Evolutionary conservation across 2,797 vertebrate genomes (phyloP).

Genomic region (Falco peregrinus): DNA sequence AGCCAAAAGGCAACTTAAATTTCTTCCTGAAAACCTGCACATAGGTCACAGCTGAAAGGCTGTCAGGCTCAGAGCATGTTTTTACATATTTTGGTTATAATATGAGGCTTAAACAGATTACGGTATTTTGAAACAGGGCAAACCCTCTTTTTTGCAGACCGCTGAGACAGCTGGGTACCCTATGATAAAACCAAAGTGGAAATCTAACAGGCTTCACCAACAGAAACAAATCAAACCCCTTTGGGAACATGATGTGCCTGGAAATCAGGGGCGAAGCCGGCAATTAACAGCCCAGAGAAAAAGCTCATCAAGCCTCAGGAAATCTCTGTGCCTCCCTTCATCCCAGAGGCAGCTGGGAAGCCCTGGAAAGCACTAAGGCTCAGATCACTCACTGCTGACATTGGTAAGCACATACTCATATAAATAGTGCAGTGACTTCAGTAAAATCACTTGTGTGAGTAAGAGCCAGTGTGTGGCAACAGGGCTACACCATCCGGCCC

Average conservation of each 20-base stretch:
- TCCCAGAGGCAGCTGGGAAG: not conserved
- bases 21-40: not conserved
- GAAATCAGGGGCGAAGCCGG: not conserved
- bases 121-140: not conserved
- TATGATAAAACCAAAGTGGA: not conserved
- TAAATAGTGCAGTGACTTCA: not conserved
- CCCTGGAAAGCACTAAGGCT: not conserved
- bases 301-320: not conserved
- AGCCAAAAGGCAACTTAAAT: not conserved
- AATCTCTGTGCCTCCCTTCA: not conserved
- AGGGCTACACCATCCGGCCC: not conserved
- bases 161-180: not conserved
- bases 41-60: not conserved
- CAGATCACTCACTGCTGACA: not conserved
- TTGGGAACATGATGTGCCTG: not conserved
- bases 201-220: not conserved
- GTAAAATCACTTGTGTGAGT: not conserved
- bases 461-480: not conserved
- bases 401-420: not conserved
- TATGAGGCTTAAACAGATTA: not conserved
- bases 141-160: not conserved
- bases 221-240: not conserved
- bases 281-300: not conserved
- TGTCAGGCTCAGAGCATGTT: not conserved
- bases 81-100: slow-evolving; percentile 6